Evolutionary conservation across 1,140 invertebrate genomes (phyloP), one percentile per base, ranked within the genome.

Genomic region (Panagrolaimus sp.): DNA sequence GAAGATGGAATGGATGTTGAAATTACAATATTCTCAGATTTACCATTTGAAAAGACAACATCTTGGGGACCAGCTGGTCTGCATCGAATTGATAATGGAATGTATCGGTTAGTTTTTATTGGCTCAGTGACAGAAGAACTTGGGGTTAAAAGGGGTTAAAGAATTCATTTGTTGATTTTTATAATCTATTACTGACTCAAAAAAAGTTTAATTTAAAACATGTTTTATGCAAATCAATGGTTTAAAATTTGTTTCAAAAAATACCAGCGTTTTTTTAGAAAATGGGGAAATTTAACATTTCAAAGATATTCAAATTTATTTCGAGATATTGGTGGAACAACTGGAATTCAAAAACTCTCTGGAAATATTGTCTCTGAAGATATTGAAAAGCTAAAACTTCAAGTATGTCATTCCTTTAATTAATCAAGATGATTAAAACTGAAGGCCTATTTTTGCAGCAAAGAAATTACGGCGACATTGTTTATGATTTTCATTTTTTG

Each of bases 31-130:
- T 76, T 75, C 57, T 57, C 68, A 16, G 73, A 81, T 57, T 47
- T 66, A 9, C 51, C 67, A 16, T 82, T 80, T 53, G 74, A 79
- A 47, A 61, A 80, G 11, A 78, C 75, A 2, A 74, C 73, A 38
- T 78, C 74, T 25, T 82, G 67, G 43, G 79, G 79, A n/a, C 79
- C 79, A 45, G 79, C 77, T 9, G 79, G 79, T 13, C 61, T 80
- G 13, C 82, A 82, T 66, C 68, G 79, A 9, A 61, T 80, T 13
- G 79, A 80, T 66, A 70, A 74, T 51, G 31, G 31, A 38, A 38
- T 38, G 31, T 38, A 38, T 38, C 31, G 31, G 31, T 38, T 43
- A 63, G 16, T n/a, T n/a, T n/a, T n/a, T n/a, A n/a, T n/a, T n/a
- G n/a, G n/a, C n/a, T n/a, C n/a, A n/a, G n/a, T n/a, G n/a, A n/a